Evolutionary conservation across 1,140 invertebrate species (phyloP), one percentile per base, ranked within the genome.

Genomic region (Cydia strobilella): DNA sequence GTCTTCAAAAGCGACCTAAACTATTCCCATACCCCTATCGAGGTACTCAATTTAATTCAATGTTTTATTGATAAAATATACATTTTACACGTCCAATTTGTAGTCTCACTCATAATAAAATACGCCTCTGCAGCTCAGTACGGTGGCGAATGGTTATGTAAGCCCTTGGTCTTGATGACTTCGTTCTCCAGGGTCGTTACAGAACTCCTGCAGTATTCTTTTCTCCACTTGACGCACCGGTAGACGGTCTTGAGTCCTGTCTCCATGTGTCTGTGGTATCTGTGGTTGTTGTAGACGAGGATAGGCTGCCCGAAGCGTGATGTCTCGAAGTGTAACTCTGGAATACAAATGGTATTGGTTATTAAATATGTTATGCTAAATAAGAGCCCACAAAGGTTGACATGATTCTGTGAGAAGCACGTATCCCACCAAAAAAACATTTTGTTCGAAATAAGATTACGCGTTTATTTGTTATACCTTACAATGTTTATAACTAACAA

Each of bases 191-290:
- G 42, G 3, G 80, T 79, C 62, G 74, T 74, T 5, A 81, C 15
- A 27, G 62, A 12, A 2, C 76, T 76, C n/a, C 77, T 48, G 73
- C 80, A 81, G 15, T 66, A 72, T 3, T 12, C 15, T 9, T 71
- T 65, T 35, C 20, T 73, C 66, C 73, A 76, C 66, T 76, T 79
- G 13, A 54, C 75, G 73, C 84, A 85, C 5, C 74, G 72, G 81
- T 82, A 85, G 12, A 76, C 7, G 65, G 31, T 39, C 65, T 20
- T 31, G 2, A 15, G 27, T 1, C 65, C 73, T 51, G 59, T 27
- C 12, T 23, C 35, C 15, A 69, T 1, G 31, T 69, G 35, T 23
- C n/a, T 69, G n/a, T 69, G 65, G 35, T 69, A 69, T 69, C 31
- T 69, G 65, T 69, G 65, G n/a, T 18, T 18, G 15, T 35, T 23